Percentiles rank a stretch among this genome's conserved stretches.
phyloP scores from a whole-genome alignment of 1,140 invertebrate genomes.

The Zophobas atratus region DNA sequence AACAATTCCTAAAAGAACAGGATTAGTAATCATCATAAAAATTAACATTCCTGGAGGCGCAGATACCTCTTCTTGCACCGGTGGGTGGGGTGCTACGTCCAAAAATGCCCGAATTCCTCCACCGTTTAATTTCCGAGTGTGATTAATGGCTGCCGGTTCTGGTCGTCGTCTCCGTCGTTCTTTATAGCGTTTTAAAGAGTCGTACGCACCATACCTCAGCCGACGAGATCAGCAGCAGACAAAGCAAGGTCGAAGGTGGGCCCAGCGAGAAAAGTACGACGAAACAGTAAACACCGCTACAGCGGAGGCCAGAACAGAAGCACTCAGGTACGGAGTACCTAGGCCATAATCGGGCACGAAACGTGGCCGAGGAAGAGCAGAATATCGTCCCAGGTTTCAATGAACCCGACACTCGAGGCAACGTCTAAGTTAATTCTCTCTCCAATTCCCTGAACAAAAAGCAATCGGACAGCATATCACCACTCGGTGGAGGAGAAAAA shows the following conservation, averaged over 20 bases:
- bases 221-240: slow-evolving; percentile 36
- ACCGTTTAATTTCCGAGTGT: neutral
- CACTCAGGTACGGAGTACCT: slow-evolving; percentile 12
- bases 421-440: slow-evolving; percentile 32
- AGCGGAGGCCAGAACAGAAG: slow-evolving; percentile 2
- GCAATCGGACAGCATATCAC: slow-evolving; percentile 31
- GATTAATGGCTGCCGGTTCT: neutral
- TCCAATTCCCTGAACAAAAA: slow-evolving; percentile 34
- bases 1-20: too few species aligned
- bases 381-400: slow-evolving; percentile 4
- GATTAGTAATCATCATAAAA: too few species aligned
- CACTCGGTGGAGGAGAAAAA: slow-evolving; percentile 9
- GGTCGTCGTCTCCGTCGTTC: neutral
- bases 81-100: too few species aligned
- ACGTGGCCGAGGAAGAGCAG: neutral
- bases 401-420: slow-evolving; percentile 23
- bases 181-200: slow-evolving; percentile 1
- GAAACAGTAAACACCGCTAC: slow-evolving; percentile 14
- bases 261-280: slow-evolving; percentile 15
- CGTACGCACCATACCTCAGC: neutral
- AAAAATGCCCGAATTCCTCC: too few species aligned
- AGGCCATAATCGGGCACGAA: neutral
- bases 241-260: slow-evolving; percentile 41
- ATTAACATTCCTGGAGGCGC: too few species aligned
- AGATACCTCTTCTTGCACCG: too few species aligned